Conservation (phyloP, 2,113 vertebrate genomes). For the Pampusana beccarii region DNA sequence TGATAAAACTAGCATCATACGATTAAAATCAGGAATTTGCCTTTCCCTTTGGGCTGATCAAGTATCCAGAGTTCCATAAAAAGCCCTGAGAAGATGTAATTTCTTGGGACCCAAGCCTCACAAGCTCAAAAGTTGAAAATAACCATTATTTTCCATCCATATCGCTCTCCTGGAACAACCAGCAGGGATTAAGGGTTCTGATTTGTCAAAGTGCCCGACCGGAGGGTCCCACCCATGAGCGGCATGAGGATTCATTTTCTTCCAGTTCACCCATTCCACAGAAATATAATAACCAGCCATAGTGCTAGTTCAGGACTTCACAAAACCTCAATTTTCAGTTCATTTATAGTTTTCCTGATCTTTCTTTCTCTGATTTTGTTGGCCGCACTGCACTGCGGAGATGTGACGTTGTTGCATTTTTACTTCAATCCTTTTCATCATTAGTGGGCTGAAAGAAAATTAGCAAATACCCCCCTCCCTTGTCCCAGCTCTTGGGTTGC, state of each 20-base stretch:
- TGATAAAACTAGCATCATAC: not conserved
- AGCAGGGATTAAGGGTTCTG: not conserved
- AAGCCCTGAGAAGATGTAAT: not conserved
- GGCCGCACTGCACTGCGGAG: not conserved
- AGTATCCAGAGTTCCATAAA: not conserved
- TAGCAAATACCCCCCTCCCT: not conserved
- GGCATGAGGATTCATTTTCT: not conserved
- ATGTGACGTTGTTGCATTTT: not conserved
- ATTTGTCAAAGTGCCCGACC: not conserved
- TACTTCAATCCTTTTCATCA: not conserved
- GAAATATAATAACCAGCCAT: not conserved
- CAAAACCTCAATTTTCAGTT: not conserved
- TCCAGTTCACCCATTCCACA: not conserved
- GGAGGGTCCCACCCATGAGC: not conserved
- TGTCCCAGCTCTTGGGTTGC: not conserved
- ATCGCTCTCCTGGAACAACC: not conserved
- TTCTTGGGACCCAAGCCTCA: not conserved
- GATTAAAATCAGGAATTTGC: not conserved
- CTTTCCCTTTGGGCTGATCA: not conserved
- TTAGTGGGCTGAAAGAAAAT: not conserved
- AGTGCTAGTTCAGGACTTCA: not conserved
- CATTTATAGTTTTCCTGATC: not conserved
- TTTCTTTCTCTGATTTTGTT: not conserved
- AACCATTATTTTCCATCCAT: not conserved
- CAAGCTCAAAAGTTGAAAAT: not conserved